Percentiles rank a stretch among this genome's conserved stretches.
Evolutionary conservation across 1,140 invertebrate species (phyloP).

Genomic region (Papilio helenus): DNA sequence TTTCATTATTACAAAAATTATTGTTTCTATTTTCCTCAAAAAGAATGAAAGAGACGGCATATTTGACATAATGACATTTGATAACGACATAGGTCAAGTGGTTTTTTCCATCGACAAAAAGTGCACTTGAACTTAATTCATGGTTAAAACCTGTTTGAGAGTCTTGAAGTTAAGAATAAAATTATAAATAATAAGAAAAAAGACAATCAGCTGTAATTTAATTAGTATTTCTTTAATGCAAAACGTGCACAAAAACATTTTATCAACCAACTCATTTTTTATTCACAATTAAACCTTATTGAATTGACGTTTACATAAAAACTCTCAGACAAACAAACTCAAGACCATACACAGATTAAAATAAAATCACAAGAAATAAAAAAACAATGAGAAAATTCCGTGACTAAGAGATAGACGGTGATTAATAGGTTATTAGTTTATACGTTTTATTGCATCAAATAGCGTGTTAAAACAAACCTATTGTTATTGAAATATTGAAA

Average conservation of each 20-base stretch:
- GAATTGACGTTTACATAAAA: background rate
- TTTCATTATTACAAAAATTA: too few relatives aligned
- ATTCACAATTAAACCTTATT: background rate
- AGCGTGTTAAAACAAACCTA: too few relatives aligned
- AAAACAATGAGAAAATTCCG: background rate
- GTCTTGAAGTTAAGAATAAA: background rate
- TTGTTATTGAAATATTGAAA: background rate
- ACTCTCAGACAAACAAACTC: background rate
- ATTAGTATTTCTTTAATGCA: background rate
- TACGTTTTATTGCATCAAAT: background rate
- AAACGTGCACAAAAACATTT: background rate
- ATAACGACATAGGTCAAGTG: background rate
- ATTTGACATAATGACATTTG: background rate
- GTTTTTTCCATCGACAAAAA: background rate
- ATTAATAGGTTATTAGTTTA: background rate
- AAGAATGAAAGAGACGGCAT: background rate
- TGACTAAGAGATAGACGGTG: slow-evolving; percentile 5
- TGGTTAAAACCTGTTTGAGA: background rate
- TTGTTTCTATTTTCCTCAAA: background rate
- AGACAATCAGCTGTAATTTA: background rate
- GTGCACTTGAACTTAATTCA: background rate
- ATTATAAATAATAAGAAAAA: background rate
- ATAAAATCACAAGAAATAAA: background rate
- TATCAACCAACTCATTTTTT: background rate
- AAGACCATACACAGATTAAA: background rate